phyloP scores from a whole-genome alignment of 2,113 vertebrate genomes.

The Psilopogon haemacephalus region DNA sequence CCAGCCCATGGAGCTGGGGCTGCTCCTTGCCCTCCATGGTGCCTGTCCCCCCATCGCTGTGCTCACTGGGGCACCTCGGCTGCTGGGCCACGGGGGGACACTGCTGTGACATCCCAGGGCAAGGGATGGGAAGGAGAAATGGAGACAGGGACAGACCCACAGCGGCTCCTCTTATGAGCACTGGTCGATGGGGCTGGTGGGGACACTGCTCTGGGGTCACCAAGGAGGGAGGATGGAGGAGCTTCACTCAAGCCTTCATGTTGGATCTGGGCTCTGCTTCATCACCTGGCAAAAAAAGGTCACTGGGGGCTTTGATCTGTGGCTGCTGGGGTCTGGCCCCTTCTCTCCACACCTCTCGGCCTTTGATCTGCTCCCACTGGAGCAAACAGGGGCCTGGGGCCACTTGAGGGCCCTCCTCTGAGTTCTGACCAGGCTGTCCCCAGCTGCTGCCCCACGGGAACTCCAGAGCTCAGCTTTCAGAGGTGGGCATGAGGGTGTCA shows the following conservation, averaged over 20 bases:
- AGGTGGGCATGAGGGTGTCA: neutral
- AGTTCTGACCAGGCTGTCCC: neutral
- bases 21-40: neutral
- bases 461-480: neutral
- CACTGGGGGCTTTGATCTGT: neutral
- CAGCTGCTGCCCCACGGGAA: neutral
- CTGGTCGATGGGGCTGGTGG: neutral
- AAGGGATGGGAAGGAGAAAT: neutral
- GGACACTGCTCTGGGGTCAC: accelerated
- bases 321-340: neutral
- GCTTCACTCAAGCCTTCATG: neutral
- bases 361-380: neutral
- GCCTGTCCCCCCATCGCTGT: accelerated
- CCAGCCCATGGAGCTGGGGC: neutral
- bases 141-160: neutral
- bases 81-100: neutral
- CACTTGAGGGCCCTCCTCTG: accelerated
- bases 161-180: accelerated
- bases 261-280: neutral
- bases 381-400: neutral
- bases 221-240: neutral
- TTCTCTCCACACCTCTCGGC: accelerated
- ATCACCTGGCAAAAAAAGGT: neutral
- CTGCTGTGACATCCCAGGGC: neutral
- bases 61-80: accelerated